Base-by-base conservation (phyloP, 1,140 invertebrate genomes). In the Heliconius eleuchia region DNA sequence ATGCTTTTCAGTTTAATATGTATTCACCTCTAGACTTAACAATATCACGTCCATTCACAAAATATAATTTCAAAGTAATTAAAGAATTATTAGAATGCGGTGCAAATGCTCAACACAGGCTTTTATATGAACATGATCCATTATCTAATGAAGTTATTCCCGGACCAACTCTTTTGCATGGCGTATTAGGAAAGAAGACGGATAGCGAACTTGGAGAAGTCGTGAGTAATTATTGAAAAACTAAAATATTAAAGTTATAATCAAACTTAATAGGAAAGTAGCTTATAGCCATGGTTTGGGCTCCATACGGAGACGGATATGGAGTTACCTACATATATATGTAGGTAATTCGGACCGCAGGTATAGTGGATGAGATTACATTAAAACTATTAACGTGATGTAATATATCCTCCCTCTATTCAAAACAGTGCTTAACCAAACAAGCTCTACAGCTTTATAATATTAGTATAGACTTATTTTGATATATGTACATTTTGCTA, bases 21-120 rank as follows among this genome's bases (percentile, higher is more conserved):
- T 94, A 95, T 76, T 88, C 89, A 37, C 79, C 91, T 70, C 81
- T 95, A 73, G 95, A 95, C 73, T 80, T 95, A 46, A 85, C 92
- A 11, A 83, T 92, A 73, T 92, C 92, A 19, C 83, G 89, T 42
- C 87, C 83, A 34, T 87, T 92, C 52, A 85, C 85, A 19, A 23
- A 82, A 27, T 84, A 91, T 19, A 93, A 92, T 77, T 77, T 92
- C 3, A 83, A 92, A 50, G 88, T 95, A 18, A 86, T 92, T 30
- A 83, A 79, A 60, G 77, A 86, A 1, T 77, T 96, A 34, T 82
- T 95, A 18, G 82, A 93, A 81, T 84, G 85, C 81, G 90, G 89
- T 11, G 93, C 92, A 5, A 83, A 94, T 80, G 84, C 92, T n/a
- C 89, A 90, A 72, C 82, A 88, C 18, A 79, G 85, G 66, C 73